phyloP scores from a whole-genome alignment of 2,113 vertebrate genomes.

The Sorex araneus region DNA sequence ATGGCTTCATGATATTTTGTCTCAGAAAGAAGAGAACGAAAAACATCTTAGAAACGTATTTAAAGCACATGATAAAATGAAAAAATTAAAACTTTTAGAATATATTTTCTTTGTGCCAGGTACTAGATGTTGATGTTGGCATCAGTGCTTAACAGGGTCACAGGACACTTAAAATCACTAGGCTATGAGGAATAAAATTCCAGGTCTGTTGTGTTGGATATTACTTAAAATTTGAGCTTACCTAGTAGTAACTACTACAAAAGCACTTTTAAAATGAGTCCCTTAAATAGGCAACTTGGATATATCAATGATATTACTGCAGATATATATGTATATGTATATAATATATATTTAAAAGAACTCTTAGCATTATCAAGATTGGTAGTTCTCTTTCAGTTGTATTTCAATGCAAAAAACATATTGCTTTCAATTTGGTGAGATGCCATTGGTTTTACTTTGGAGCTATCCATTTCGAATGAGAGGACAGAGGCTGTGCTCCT shows the following conservation, averaged over 20 bases:
- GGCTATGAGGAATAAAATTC: conserved; percentile 79
- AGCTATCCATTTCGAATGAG: conserved; percentile 37
- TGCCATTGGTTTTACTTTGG: not conserved
- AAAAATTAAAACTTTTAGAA: conserved; percentile 79
- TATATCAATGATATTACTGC: conserved; percentile 70
- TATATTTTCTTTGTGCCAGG: conserved; percentile 83
- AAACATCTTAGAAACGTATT: conserved; percentile 71
- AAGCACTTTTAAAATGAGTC: conserved; percentile 56
- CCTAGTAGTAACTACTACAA: conserved; percentile 72
- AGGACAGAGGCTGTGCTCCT: not conserved
- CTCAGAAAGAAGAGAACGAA: conserved; percentile 63
- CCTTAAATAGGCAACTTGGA: conserved; percentile 58
- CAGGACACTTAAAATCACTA: conserved; percentile 81
- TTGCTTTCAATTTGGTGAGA: conserved; percentile 47
- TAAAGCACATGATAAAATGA: conserved; percentile 82
- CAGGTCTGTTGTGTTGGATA: conserved; percentile 77
- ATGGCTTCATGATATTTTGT: conserved; percentile 57
- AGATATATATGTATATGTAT: not conserved
- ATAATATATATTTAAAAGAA: not conserved
- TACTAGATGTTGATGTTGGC: conserved; percentile 89
- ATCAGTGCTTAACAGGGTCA: conserved; percentile 82
- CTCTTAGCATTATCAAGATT: conserved; percentile 37
- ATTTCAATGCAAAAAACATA: conserved; percentile 63
- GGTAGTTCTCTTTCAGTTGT: conserved; percentile 36
- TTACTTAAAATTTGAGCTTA: conserved; percentile 81